Conservation (phyloP, 2,888 invertebrate genomes). For the Eugnorisma glareosa region DNA sequence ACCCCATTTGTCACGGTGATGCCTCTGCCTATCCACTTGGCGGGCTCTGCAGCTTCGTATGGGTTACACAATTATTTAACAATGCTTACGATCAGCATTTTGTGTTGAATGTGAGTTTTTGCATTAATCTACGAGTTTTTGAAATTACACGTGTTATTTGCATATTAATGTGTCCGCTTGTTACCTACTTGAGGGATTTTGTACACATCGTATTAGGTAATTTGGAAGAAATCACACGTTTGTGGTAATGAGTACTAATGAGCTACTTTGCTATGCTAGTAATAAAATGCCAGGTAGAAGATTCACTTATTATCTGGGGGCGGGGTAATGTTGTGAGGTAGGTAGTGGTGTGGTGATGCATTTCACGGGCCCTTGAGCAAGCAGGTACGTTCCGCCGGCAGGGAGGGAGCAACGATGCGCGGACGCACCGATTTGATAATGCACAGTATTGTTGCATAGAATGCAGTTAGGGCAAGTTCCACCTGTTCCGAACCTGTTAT, state of each 20-base stretch:
- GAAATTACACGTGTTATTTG: conserved; percentile 44
- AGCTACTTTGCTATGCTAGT: conserved; percentile 56
- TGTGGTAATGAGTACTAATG: conserved; percentile 9
- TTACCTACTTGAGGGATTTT: conserved; percentile 17
- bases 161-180: conserved; percentile 41
- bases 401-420: conserved; percentile 81
- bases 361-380: conserved; percentile 86
- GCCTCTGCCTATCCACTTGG: conserved; percentile 67
- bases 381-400: conserved; percentile 76
- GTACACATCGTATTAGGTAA: conserved; percentile 33
- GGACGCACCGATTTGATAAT: conserved; percentile 84
- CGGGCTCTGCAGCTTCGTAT: conserved; percentile 40
- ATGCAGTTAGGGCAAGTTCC: conserved; percentile 76
- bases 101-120: conserved; percentile 40
- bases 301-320: conserved; percentile 59
- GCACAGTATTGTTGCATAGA: conserved; percentile 77
- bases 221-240: conserved; percentile 20
- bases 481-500: conserved; percentile 79
- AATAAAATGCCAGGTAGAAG: conserved; percentile 60
- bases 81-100: conserved; percentile 49
- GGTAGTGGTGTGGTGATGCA: conserved; percentile 69
- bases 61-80: conserved; percentile 61
- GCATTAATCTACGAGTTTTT: conserved; percentile 42
- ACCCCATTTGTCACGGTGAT: conserved; percentile 89
- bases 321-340: conserved; percentile 62